Evolutionary conservation across 2,113 vertebrate genomes (phyloP).

Genomic region (Mastomys coucha): DNA sequence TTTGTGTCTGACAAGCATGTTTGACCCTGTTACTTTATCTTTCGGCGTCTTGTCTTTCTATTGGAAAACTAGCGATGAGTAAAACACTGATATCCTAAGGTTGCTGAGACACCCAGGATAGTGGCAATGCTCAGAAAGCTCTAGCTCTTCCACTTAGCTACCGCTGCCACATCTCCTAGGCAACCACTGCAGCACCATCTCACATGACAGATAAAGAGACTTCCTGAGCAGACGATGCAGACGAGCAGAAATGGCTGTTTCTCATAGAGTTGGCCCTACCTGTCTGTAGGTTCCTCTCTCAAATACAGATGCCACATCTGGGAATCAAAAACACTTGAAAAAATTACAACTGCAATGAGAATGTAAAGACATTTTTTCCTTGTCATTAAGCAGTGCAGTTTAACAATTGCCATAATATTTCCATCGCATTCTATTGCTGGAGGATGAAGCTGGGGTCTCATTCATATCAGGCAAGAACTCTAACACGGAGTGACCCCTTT

Average conservation of each 20-base stretch:
- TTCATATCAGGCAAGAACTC: background rate
- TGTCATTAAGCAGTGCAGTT: background rate
- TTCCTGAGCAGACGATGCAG: background rate
- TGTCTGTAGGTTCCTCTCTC: background rate
- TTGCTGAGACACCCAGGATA: background rate
- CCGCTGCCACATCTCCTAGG: background rate
- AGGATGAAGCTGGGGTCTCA: background rate
- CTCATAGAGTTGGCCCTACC: background rate
- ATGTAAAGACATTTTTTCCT: background rate
- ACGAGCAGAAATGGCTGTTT: background rate
- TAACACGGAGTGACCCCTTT: background rate
- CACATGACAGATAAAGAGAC: background rate
- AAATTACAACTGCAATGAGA: background rate
- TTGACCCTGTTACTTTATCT: background rate
- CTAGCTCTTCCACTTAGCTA: background rate
- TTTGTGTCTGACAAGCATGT: background rate
- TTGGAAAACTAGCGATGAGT: background rate
- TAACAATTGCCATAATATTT: background rate
- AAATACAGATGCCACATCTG: background rate
- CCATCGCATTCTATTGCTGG: background rate
- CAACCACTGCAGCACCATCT: background rate
- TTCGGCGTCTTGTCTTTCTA: background rate
- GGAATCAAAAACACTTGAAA: background rate
- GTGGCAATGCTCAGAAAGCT: background rate
- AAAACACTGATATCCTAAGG: background rate